Evolutionary conservation across 1,140 invertebrate genomes (phyloP), one percentile per base, ranked within the genome.

Genomic region (Bombus pyrosoma): DNA sequence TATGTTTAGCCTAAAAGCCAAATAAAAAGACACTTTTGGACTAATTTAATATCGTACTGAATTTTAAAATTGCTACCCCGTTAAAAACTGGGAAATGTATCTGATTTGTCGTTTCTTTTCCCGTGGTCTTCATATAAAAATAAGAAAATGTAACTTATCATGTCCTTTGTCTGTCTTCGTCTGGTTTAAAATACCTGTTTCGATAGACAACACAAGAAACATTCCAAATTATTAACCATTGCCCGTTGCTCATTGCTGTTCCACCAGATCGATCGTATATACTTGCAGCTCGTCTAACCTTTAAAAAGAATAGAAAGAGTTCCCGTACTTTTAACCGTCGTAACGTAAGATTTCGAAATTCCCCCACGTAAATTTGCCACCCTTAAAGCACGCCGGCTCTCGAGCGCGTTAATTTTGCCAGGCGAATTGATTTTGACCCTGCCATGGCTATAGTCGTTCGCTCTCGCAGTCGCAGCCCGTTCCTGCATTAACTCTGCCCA

Each of bases 381-480:
- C 57, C 15, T 62, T 57, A 32, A 77, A 32, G 10, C 72, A 43
- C n/a, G 41, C 32, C n/a, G 53, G 71, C 69, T 39, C 76, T 77
- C 62, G 74, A 82, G 53, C 72, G 83, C 81, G 82, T 86, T 91
- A 87, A 91, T 90, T 88, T 78, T 81, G 39, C 74, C 66, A 41
- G 73, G 81, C 64, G 90, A 91, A 92, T 90, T 92, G 91, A 92
- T 91, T 91, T 91, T 79, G 85, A 78, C 72, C 78, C 80, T 43
- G 69, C 34, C 53, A 39, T n/a, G 59, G 62, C 22, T 34, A 59
- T 32, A 72, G 53, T 18, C 43, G 28, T 78, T 62, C 64, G 59
- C 62, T 72, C 64, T 81, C 73, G 39, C 82, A 62, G 69, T 81
- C 73, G 43, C 80, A 62, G 69, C 57, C 32, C 64, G 76, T 83